phyloP scores from a whole-genome alignment of 2,797 vertebrate species.

The Gymnopithys bicolor region DNA sequence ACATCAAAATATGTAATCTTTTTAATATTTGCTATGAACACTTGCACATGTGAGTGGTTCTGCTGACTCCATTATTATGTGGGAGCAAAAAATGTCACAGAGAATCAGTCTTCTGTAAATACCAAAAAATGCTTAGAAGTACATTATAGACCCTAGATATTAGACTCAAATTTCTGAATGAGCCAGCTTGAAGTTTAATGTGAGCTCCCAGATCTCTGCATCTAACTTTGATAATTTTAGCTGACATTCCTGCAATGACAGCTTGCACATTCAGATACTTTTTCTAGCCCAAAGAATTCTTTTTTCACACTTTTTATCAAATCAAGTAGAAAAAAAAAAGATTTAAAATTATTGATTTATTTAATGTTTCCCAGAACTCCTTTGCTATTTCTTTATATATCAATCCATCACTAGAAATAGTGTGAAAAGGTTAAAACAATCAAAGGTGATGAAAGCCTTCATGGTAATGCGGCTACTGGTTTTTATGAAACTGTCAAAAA shows the following conservation, averaged over 20 bases:
- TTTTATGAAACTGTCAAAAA: constrained; percentile 57
- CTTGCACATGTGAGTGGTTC: background rate
- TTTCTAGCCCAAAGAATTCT: background rate
- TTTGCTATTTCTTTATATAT: constrained; percentile 59
- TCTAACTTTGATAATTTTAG: constrained; percentile 1
- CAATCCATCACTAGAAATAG: constrained; percentile 22
- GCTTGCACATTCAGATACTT: constrained; percentile 20
- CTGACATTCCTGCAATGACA: background rate
- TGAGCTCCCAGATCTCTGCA: constrained; percentile 15
- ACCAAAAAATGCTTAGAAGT: background rate
- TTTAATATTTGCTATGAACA: background rate
- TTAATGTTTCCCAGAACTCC: background rate
- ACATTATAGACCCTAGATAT: background rate
- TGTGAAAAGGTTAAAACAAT: constrained; percentile 30
- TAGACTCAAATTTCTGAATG: constrained; percentile 25
- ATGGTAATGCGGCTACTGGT: background rate
- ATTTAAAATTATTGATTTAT: constrained; percentile 45
- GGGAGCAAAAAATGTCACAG: background rate
- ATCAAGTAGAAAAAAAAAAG: background rate
- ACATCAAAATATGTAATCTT: background rate
- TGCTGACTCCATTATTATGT: background rate
- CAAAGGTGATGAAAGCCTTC: constrained; percentile 40
- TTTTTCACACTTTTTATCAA: background rate
- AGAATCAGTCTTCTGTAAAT: background rate
- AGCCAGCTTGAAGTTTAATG: constrained; percentile 8